phyloP scores from a whole-genome alignment of 1,140 invertebrate genomes.

The Atopsyche davidsoni region DNA sequence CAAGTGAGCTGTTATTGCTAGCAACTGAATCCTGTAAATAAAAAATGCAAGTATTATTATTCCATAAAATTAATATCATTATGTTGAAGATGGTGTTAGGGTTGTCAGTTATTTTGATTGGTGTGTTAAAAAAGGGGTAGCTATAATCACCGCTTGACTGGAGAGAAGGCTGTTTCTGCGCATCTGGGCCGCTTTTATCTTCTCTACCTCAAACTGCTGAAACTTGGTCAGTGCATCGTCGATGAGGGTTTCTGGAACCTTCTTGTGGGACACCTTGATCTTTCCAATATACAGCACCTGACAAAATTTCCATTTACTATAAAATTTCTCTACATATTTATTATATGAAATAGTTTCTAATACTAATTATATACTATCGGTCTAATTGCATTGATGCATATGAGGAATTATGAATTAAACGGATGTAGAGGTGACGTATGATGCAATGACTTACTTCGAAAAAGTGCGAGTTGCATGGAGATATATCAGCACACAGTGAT shows the following conservation, averaged over 20 bases:
- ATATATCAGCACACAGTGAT: conserved; percentile 70
- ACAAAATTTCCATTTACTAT: no score
- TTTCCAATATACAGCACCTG: conserved; percentile 85
- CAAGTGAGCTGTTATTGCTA: conserved; percentile 36
- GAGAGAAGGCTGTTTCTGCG: conserved; percentile 43
- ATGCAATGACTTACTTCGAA: conserved; percentile 65
- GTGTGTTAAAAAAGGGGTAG: not conserved
- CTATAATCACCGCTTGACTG: conserved; percentile 37
- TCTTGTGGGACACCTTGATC: conserved; percentile 76
- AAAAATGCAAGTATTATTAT: not conserved
- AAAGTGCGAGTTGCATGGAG: conserved; percentile 77
- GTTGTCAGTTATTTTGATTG: not conserved
- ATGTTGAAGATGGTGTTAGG: not conserved
- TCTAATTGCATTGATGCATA: no score
- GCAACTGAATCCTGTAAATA: conserved; percentile 39
- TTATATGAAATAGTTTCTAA: no score
- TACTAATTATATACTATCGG: no score
- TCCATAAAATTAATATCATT: not conserved
- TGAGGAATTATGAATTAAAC: no score
- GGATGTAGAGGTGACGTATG: no score
- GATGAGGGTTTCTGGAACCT: conserved; percentile 81
- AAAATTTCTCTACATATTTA: no score
- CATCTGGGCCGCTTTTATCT: conserved; percentile 49
- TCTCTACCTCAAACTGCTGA: conserved; percentile 68
- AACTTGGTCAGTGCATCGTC: conserved; percentile 86